Evolutionary conservation across 1,140 invertebrate genomes (phyloP).

Genomic region (Heliconius congener): DNA sequence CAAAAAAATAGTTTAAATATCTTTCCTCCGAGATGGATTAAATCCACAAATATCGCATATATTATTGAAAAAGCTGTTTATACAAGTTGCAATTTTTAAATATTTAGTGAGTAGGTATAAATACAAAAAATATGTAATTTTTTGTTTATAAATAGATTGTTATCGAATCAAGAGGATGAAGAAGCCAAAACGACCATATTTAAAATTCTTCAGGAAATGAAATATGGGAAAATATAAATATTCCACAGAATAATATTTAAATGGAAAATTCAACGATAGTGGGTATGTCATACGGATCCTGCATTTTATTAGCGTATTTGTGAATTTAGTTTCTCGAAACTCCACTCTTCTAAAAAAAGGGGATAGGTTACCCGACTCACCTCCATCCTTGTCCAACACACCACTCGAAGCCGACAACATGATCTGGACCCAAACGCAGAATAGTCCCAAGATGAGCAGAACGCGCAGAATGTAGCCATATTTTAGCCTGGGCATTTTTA

Average conservation of each 20-base stretch:
- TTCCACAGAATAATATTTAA: not conserved
- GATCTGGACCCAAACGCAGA: constrained; percentile 74
- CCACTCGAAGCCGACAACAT: constrained; percentile 65
- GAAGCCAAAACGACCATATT: not conserved
- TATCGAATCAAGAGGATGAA: not conserved
- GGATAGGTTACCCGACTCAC: constrained; percentile 40
- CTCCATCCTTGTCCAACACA: constrained; percentile 62
- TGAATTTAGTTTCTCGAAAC: not conserved
- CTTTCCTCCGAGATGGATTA: no score
- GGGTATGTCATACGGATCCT: not conserved
- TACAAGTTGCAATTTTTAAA: not conserved
- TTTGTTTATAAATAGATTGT: not conserved
- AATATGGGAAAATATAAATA: not conserved
- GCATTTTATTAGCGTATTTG: not conserved
- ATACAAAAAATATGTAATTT: not conserved
- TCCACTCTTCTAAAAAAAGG: not conserved
- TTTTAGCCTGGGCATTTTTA: constrained; percentile 62
- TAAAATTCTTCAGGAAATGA: not conserved
- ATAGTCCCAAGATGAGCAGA: constrained; percentile 62
- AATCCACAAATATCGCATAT: no score
- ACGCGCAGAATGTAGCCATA: constrained; percentile 66
- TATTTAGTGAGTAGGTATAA: not conserved
- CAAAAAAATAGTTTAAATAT: no score
- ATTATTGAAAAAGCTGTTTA: no score
- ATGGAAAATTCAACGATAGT: not conserved